A percentile compares a stretch with the other conserved stretches of the same genome.
These are phyloP conservation scores for Phocoena sinus DNA, from an alignment of 2,113 vertebrate genomes.

Conservation along the genomic window DNA sequence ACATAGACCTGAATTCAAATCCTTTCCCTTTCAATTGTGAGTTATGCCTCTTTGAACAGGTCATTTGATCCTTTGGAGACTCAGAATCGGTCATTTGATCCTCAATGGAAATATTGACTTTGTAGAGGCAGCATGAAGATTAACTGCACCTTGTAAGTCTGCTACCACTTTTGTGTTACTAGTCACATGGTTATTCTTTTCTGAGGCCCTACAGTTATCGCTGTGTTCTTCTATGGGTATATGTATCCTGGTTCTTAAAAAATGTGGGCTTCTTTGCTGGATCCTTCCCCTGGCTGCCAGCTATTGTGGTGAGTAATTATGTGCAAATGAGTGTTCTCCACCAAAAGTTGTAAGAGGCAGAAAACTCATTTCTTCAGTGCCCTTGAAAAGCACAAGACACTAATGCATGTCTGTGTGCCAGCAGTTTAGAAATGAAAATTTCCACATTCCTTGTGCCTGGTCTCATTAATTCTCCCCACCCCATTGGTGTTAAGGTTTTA, in stretches of 20 bases:
- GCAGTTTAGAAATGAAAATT: constrained; percentile 55
- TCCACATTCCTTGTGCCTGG: constrained; percentile 52
- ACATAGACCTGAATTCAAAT: not conserved
- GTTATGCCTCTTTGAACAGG: not conserved
- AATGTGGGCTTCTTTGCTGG: not conserved
- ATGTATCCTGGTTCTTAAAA: not conserved
- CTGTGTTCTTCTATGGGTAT: not conserved
- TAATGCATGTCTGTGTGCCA: constrained; percentile 32
- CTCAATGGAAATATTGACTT: not conserved
- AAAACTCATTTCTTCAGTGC: constrained; percentile 35
- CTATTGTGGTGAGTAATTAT: not conserved
- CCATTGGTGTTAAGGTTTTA: constrained; percentile 64
- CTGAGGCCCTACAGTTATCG: not conserved
- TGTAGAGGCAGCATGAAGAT: not conserved
- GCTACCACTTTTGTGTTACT: not conserved
- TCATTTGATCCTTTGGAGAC: not conserved
- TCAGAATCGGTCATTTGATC: not conserved
- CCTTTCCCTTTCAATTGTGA: not conserved
- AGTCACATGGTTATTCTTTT: not conserved
- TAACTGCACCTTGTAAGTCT: not conserved
- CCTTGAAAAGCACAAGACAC: constrained; percentile 32
- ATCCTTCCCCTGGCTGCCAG: not conserved
- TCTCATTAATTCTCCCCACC: constrained; percentile 50
- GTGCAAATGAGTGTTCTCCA: constrained; percentile 14
- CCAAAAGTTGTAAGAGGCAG: not conserved